These are phyloP conservation scores for Thalassarche chlororhynchos DNA, from an alignment of 2,113 vertebrate genomes.

Conservation along the genomic window DNA sequence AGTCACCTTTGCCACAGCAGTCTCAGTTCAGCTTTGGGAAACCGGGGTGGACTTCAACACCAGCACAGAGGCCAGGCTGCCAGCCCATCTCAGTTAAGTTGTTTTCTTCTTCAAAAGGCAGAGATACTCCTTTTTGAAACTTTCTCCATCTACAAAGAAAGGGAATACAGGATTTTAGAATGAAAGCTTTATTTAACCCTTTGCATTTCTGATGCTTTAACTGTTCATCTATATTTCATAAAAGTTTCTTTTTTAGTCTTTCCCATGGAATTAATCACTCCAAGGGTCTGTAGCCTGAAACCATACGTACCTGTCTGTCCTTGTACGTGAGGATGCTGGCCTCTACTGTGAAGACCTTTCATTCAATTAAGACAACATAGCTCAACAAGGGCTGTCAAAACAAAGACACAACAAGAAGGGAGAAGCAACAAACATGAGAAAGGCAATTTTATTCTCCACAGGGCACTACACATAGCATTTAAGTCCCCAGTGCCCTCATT, in stretches of 20 bases:
- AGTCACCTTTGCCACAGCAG: background rate
- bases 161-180: background rate
- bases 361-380: background rate
- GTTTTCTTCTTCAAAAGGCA: background rate
- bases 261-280: background rate
- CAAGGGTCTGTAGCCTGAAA: background rate
- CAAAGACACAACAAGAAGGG: background rate
- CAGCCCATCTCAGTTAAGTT: background rate
- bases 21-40: background rate
- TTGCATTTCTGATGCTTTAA: background rate
- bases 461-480: background rate
- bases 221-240: background rate
- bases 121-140: background rate
- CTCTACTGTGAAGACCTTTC: background rate
- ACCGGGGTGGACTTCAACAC: accelerated
- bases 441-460: background rate
- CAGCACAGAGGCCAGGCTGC: background rate
- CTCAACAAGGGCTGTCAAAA: background rate
- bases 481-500: background rate
- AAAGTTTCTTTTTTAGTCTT: background rate
- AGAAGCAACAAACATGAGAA: background rate
- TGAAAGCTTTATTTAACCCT: background rate
- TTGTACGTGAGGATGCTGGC: background rate
- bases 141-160: background rate
- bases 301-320: accelerated